These are phyloP conservation scores for Centroberyx gerrardi DNA, from an alignment of 2,797 vertebrate species.

Conservation along the genomic window DNA sequence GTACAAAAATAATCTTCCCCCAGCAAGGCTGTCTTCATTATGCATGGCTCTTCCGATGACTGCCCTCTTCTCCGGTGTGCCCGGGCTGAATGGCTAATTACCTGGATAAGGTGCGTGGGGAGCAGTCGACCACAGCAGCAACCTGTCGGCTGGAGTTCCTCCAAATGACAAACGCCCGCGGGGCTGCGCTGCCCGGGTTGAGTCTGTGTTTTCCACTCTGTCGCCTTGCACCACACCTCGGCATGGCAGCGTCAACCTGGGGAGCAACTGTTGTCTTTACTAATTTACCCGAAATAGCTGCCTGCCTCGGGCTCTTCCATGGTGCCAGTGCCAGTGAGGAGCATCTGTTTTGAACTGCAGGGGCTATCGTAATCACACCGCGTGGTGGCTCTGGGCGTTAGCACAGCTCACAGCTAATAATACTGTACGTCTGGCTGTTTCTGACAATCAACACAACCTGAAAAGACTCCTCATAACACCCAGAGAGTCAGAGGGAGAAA, in stretches of 20 bases:
- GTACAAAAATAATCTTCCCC: constrained; percentile 49
- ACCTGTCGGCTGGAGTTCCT: constrained; percentile 79
- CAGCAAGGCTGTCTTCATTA: constrained; percentile 67
- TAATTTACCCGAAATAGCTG: constrained; percentile 84
- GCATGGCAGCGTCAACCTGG: constrained; percentile 78
- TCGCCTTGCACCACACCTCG: constrained; percentile 74
- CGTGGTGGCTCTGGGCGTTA: constrained; percentile 51
- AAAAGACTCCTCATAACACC: constrained; percentile 26
- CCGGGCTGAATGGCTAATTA: constrained; percentile 79
- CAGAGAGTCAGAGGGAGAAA: constrained; percentile 2
- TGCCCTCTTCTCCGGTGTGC: constrained; percentile 54
- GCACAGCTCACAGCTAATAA: constrained; percentile 63
- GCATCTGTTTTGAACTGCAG: constrained; percentile 83
- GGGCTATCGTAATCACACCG: constrained; percentile 74
- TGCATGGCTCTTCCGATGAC: constrained; percentile 59
- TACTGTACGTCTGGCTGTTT: constrained; percentile 55
- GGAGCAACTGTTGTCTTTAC: constrained; percentile 83
- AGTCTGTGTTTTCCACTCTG: constrained; percentile 80
- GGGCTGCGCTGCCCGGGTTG: constrained; percentile 72
- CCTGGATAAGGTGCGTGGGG: constrained; percentile 69
- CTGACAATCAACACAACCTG: constrained; percentile 53
- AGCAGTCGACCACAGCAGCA: constrained; percentile 69
- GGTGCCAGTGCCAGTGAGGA: constrained; percentile 73
- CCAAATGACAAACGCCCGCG: constrained; percentile 79
- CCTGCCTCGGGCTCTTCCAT: constrained; percentile 64